Evolutionary conservation across 1,140 invertebrate genomes (phyloP), one percentile per base, ranked within the genome.

Genomic region (Thaumetopoea pityocampa): DNA sequence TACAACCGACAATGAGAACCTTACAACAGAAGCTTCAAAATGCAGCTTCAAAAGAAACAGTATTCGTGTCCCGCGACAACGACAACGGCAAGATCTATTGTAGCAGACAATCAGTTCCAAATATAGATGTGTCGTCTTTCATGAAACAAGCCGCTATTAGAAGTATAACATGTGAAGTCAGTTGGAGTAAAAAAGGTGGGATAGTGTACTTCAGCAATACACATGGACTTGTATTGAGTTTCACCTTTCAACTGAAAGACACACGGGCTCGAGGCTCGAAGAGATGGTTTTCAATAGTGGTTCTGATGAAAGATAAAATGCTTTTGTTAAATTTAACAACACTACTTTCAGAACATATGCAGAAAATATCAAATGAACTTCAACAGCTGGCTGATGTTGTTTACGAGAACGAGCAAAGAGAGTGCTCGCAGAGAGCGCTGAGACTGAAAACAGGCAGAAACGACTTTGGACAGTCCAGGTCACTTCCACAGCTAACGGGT

Each of bases 201-300:
- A 90, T 94, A 16, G 93, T 96, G 38, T 96, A 95, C 65, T 97
- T 96, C 87, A 94, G 94, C 29, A 94, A 96, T 19, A 83, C 90
- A 16, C 88, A 92, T 56, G 94, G 94, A 0, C 92, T 96, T 88
- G 93, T 96, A 5, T 80, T 96, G 9, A 94, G 93, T 67, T 90
- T 94, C 62, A 93, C 92, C 17, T 97, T 97, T 74, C 91, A 91
- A 37, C 73, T 97, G 8, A 91, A 92, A 81, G 95, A 97, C 86
- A 90, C 90, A 4, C 78, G 94, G 74, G 93, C 95, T 1, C 87
- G 95, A 51, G 95, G 94, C 5, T 91, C 96, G 53, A 89, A 92
- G 54, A 87, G 93, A 49, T 92, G 93, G 79, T 94, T 92, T 71
- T 95, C 93, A 49, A 94, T 96, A 43, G 89, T 96, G 17, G 90